Evolutionary conservation across 2,888 invertebrate species (phyloP).

Genomic region (Diaprepes abbreviatus): DNA sequence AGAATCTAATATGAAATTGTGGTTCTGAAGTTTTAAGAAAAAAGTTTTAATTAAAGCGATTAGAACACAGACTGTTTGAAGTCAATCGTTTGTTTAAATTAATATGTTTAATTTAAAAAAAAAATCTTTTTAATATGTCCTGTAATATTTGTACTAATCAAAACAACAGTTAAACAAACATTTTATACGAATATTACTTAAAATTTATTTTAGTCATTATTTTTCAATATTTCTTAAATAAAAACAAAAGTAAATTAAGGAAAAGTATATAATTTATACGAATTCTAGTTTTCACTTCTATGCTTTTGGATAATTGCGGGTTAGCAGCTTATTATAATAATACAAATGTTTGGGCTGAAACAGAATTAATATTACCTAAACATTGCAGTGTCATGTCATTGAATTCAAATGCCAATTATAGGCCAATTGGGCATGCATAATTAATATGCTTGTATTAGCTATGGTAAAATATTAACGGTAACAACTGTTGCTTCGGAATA

Average conservation of each 20-base stretch:
- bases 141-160: no score
- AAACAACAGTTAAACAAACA: no score
- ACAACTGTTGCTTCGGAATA: conserved; percentile 66
- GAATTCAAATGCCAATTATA: conserved; percentile 68
- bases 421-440: conserved; percentile 68
- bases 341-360: conserved; percentile 58
- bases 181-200: no score
- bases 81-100: no score
- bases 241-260: background rate
- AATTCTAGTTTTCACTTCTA: conserved; percentile 26
- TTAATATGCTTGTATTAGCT: conserved; percentile 67
- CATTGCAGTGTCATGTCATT: conserved; percentile 65
- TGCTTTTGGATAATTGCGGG: background rate
- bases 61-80: no score
- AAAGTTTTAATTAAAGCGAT: no score
- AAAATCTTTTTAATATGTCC: no score
- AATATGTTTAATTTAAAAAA: no score
- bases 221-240: background rate
- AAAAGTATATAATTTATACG: background rate
- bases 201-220: no score
- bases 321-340: conserved; percentile 52
- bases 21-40: no score
- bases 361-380: conserved; percentile 63
- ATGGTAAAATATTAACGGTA: conserved; percentile 67
- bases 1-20: no score